Percentiles rank a stretch among this genome's conserved stretches.
phyloP scores from a whole-genome alignment of 2,113 vertebrate genomes.

The Hiodon alosoides region DNA sequence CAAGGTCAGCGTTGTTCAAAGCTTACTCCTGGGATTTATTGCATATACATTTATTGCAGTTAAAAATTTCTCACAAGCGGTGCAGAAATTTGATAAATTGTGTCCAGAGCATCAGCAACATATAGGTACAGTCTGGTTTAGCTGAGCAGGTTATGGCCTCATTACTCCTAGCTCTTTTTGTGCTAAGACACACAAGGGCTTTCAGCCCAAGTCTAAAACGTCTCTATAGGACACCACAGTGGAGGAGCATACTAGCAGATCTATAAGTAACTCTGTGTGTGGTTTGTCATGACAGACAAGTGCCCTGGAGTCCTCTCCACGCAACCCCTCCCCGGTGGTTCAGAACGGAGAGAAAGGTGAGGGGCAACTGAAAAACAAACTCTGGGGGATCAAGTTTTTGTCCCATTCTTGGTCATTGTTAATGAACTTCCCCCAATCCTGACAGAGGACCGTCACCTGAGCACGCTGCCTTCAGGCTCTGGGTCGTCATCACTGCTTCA shows the following conservation, averaged over 20 bases:
- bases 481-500: conserved; percentile 69
- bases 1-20: conserved; percentile 66
- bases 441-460: conserved; percentile 87
- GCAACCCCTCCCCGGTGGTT: conserved; percentile 83
- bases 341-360: conserved; percentile 92
- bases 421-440: conserved; percentile 17
- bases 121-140: too few relatives aligned
- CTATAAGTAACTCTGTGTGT: conserved; percentile 3
- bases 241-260: background rate
- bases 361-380: background rate
- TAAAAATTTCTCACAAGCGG: too few relatives aligned
- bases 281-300: conserved; percentile 60
- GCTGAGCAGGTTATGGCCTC: too few relatives aligned
- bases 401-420: conserved; percentile 1
- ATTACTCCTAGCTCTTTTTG: too few relatives aligned
- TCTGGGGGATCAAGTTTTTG: background rate
- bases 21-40: background rate
- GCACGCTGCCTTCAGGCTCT: conserved; percentile 70
- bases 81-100: too few relatives aligned
- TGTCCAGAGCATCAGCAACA: too few relatives aligned
- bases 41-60: too few relatives aligned
- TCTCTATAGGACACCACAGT: background rate
- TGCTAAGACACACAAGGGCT: background rate
- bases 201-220: background rate
- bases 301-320: conserved; percentile 81